A percentile compares a stretch with the other conserved stretches of the same genome.
These are phyloP conservation scores for Micromussa lordhowensis DNA, from an alignment of 92 coral and sea anemone species.

Conservation along the genomic window DNA sequence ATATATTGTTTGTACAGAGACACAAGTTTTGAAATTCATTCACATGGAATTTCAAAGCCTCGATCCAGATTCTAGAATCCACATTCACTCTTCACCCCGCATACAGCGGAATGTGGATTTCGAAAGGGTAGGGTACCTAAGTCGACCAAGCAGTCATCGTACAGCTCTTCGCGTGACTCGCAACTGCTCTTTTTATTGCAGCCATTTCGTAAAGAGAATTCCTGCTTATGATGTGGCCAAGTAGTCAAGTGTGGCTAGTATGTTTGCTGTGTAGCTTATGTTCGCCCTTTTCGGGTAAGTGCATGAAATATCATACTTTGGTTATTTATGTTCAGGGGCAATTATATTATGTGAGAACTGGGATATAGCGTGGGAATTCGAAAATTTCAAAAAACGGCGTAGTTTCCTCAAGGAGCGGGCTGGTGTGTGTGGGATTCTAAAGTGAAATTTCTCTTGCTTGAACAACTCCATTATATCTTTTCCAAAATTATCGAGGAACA, in stretches of 20 bases:
- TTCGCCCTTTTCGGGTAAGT: slow-evolving; percentile 4
- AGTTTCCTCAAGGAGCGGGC: too few species aligned
- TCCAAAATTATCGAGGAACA: too few species aligned
- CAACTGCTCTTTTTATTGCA: background rate
- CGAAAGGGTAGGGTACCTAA: background rate
- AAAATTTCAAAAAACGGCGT: too few species aligned
- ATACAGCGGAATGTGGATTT: too few species aligned
- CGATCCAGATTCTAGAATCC: background rate
- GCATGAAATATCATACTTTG: too few species aligned
- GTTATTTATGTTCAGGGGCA: background rate
- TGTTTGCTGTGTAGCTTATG: background rate
- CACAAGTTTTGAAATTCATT: background rate
- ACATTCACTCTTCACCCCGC: too few species aligned
- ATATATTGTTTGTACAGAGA: too few species aligned
- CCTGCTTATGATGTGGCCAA: background rate
- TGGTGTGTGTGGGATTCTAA: too few species aligned
- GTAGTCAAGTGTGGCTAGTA: background rate
- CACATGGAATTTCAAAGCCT: too few species aligned
- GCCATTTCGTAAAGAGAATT: background rate
- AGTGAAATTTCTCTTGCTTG: too few species aligned
- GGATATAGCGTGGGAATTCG: too few species aligned
- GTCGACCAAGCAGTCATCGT: background rate
- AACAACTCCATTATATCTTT: too few species aligned
- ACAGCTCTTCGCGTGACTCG: background rate
- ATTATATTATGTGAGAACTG: background rate